Conservation (phyloP, 2,113 vertebrate genomes). For the Bufo gargarizans region DNA sequence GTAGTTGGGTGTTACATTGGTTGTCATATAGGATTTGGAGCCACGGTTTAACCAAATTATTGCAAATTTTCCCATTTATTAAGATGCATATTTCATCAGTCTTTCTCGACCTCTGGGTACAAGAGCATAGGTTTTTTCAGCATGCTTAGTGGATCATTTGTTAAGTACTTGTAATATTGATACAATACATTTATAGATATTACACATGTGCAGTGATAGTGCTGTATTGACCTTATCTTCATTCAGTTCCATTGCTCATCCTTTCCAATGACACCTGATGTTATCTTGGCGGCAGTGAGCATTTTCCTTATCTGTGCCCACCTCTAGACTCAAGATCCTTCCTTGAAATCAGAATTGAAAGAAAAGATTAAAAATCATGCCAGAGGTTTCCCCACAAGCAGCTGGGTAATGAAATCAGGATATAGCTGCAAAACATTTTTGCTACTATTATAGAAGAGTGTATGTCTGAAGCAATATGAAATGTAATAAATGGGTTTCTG, state of each 20-base stretch:
- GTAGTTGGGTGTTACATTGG: too few species aligned
- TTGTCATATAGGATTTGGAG: too few species aligned
- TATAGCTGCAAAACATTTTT: background rate
- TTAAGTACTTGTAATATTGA: background rate
- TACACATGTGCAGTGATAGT: conserved; percentile 25
- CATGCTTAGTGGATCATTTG: background rate
- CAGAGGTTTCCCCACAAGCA: background rate
- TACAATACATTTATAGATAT: background rate
- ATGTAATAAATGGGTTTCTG: background rate
- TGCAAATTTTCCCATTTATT: too few species aligned
- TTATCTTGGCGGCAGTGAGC: conserved; percentile 17
- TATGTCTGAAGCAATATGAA: background rate
- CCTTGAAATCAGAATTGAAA: conserved; percentile 17
- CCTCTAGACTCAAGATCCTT: conserved; percentile 18
- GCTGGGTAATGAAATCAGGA: background rate
- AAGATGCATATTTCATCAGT: too few species aligned
- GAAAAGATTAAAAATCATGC: background rate
- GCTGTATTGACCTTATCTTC: conserved; percentile 18
- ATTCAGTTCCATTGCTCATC: conserved; percentile 36
- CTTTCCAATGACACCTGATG: conserved; percentile 29
- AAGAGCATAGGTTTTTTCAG: too few species aligned
- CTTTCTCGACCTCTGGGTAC: too few species aligned
- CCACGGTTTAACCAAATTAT: too few species aligned
- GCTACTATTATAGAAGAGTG: background rate
- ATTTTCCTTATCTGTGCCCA: conserved; percentile 23